Conservation (phyloP, 1,140 invertebrate species). For the Drosophila albomicans region DNA sequence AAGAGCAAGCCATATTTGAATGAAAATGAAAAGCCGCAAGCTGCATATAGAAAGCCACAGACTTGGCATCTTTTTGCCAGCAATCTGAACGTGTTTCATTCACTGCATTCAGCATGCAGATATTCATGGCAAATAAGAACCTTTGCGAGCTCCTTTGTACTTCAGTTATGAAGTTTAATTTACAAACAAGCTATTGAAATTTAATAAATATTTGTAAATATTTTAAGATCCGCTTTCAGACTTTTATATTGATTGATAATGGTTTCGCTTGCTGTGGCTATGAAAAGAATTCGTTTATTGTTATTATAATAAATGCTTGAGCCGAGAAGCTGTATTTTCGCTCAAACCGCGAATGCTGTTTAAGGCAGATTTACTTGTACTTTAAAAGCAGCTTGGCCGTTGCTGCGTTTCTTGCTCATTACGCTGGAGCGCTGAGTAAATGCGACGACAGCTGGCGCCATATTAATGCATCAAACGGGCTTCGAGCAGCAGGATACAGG, state of each 20-base stretch:
- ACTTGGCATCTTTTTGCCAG: conserved; percentile 17
- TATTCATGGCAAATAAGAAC: conserved; percentile 11
- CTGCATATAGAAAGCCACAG: conserved; percentile 33
- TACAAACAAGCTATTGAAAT: background rate
- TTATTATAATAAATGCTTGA: background rate
- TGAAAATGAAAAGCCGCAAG: conserved; percentile 31
- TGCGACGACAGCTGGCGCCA: conserved; percentile 72
- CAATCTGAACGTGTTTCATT: background rate
- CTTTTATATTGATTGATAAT: background rate
- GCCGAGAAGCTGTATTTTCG: background rate
- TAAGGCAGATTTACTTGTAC: conserved; percentile 6
- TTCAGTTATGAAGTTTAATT: too few species aligned
- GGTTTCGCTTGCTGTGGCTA: background rate
- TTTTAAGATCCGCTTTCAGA: too few species aligned
- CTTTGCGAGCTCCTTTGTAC: too few species aligned
- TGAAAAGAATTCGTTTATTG: background rate
- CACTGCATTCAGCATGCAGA: conserved; percentile 37
- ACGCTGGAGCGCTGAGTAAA: conserved; percentile 35
- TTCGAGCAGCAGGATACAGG: background rate
- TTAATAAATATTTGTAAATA: background rate
- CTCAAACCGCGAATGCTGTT: background rate
- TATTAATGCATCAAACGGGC: conserved; percentile 46
- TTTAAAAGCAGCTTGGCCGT: conserved; percentile 18
- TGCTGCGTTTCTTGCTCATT: conserved; percentile 46
- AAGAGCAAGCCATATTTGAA: background rate